Conservation (phyloP, 1,140 invertebrate species). For the Laodelphax striatellus region DNA sequence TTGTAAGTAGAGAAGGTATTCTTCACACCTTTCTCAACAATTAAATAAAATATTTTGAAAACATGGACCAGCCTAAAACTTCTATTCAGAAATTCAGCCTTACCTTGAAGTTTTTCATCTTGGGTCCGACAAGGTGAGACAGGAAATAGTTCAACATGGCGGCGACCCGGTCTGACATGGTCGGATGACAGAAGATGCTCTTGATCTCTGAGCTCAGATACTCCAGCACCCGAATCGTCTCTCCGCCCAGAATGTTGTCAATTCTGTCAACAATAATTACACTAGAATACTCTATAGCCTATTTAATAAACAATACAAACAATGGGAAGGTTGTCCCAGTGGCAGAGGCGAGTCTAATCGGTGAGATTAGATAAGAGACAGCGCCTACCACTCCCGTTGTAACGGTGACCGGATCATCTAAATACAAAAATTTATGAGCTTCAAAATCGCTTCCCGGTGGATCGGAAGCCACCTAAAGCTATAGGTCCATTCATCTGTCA, state of each 20-base stretch:
- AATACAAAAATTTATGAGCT: too few species aligned
- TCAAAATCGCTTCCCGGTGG: too few species aligned
- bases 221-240: conserved; percentile 77
- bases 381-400: too few species aligned
- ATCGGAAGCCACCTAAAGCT: too few species aligned
- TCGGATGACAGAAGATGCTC: conserved; percentile 79
- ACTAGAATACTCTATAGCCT: not conserved
- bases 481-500: too few species aligned
- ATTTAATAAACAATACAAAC: too few species aligned
- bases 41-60: not conserved
- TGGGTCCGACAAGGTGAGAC: conserved; percentile 75
- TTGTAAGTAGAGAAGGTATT: too few species aligned
- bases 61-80: too few species aligned
- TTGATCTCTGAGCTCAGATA: conserved; percentile 74
- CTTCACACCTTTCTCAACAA: not conserved
- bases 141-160: conserved; percentile 95
- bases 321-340: not conserved
- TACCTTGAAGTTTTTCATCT: conserved; percentile 77
- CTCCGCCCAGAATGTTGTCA: conserved; percentile 83
- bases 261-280: conserved; percentile 39
- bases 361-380: too few species aligned
- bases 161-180: conserved; percentile 86
- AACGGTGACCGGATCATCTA: too few species aligned
- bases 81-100: not conserved
- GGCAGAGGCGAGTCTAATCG: not conserved